phyloP scores from a whole-genome alignment of 2,797 vertebrate genomes.

The Leptatherina wallacei region DNA sequence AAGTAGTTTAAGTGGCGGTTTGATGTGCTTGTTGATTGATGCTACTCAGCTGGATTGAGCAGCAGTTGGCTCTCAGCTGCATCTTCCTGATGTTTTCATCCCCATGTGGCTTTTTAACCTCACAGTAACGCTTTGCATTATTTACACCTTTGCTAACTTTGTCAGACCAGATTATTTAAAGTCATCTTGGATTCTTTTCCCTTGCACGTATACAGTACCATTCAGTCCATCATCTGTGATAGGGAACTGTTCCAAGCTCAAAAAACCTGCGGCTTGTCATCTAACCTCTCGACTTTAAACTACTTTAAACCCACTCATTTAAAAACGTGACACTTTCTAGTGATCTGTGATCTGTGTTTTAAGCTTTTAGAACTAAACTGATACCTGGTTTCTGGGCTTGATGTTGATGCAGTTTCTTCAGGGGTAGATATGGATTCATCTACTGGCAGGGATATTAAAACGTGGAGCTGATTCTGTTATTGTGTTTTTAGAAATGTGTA shows the following conservation, averaged over 20 bases:
- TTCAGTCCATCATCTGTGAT: neutral
- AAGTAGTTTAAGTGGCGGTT: neutral
- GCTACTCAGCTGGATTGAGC: neutral
- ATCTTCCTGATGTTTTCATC: neutral
- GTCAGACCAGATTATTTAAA: neutral
- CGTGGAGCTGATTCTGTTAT: no score
- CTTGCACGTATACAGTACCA: neutral
- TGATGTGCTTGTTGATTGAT: neutral
- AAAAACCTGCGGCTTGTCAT: neutral
- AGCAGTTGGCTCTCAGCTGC: neutral
- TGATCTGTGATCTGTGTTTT: no score
- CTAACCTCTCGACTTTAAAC: neutral
- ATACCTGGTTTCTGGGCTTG: neutral
- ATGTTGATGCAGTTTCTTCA: neutral
- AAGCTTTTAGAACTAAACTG: neutral
- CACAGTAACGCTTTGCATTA: neutral
- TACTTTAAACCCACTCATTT: neutral
- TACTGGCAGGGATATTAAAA: neutral
- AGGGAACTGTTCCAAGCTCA: neutral
- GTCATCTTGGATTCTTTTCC: neutral
- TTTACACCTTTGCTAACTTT: neutral
- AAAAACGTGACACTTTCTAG: neutral
- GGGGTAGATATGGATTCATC: neutral
- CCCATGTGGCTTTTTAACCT: slow-evolving; percentile 9
- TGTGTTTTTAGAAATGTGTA: no score